Base-by-base conservation (phyloP, 2,797 vertebrate genomes). In the Gallinago solitaria region DNA sequence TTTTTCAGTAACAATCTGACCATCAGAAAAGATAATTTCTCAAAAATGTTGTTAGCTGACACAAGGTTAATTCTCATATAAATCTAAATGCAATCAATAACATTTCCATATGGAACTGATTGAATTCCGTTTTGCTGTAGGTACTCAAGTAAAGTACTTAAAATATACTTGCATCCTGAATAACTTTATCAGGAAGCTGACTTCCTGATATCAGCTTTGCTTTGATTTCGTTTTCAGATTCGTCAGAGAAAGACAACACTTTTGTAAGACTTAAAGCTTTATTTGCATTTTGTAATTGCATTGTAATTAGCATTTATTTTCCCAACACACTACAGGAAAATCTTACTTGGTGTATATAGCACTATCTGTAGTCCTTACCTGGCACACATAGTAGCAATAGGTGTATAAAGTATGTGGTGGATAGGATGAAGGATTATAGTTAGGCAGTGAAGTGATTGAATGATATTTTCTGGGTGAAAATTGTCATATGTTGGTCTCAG, bases 251-350 rank as follows among this genome's bases (percentile, higher is more conserved):
- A 71, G 43, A 16, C 19, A 93, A 47, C 32, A 75, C 59, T 89
- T 88, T 76, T 88, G 32, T 30, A 79, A 81, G 48, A 86, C 35
- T n/a, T 43, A 41, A 20, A 74, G n/a, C 23, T 73, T 83, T 71
- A 95, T 95, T 95, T 97, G 50, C 48, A 91, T 81, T 94, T 79
- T 91, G 61, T 91, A 93, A 82, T 63, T 90, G 60, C 80, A 64
- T 84, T 53, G 51, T 17, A 53, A 53, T 53, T 89, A 67, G 20
- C 48, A 73, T 77, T 85, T 53, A 24, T 70, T 74, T 87, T 61
- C 50, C 48, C 39, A 65, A 79, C 92, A 48, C 57, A 86, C 23
- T 84, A 35, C 12, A 90, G 15, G 33, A 83, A 61, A 88, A 84
- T 69, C 71, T 76, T 68, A 57, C 53, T 35, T 32, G n/a, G 15